phyloP scores from a whole-genome alignment of 2,888 invertebrate genomes.

The Coenonympha arcania region DNA sequence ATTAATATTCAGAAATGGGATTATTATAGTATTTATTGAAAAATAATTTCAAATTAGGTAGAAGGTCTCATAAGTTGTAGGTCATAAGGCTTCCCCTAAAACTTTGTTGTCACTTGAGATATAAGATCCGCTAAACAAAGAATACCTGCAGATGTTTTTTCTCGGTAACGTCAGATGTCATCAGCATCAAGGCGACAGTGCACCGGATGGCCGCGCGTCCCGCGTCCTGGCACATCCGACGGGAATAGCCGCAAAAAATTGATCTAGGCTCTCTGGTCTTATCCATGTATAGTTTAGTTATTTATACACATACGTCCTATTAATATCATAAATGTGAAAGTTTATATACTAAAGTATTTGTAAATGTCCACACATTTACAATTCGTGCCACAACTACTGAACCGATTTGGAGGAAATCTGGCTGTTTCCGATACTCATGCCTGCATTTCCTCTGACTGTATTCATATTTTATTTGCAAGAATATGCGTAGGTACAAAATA shows the following conservation, averaged over 20 bases:
- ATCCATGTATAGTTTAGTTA: background rate
- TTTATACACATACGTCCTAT: background rate
- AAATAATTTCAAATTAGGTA: background rate
- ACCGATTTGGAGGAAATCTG: no score
- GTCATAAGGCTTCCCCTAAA: background rate
- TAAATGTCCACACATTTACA: no score
- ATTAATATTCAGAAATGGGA: no score
- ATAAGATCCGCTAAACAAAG: background rate
- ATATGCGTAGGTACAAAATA: no score
- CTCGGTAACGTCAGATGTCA: conserved; percentile 17
- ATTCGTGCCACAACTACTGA: no score
- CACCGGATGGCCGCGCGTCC: conserved; percentile 29
- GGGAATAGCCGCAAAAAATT: conserved; percentile 26
- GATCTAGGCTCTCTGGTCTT: conserved; percentile 20
- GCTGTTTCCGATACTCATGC: no score
- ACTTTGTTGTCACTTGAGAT: background rate
- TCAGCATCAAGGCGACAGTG: conserved; percentile 27
- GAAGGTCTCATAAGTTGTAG: background rate
- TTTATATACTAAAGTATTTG: no score
- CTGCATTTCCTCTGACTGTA: no score
- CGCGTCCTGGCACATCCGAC: conserved; percentile 30
- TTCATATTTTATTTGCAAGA: no score
- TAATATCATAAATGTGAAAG: no score
- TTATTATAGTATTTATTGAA: no score
- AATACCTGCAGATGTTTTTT: background rate